Evolutionary conservation across 2,888 invertebrate species (phyloP).

Genomic region (Drosophila mercatorum): DNA sequence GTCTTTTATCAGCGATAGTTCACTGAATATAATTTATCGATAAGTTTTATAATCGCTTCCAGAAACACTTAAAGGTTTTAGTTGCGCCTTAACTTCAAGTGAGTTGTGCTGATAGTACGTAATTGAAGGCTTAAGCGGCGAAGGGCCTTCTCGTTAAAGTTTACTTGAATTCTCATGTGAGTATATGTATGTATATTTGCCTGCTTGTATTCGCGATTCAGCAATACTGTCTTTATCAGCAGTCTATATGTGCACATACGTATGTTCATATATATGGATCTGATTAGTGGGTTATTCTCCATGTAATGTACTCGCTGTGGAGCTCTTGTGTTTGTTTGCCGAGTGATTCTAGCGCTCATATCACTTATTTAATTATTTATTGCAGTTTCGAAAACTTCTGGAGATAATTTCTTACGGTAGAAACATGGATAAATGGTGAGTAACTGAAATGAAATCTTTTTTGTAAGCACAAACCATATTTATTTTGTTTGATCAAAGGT

Average conservation of each 20-base stretch:
- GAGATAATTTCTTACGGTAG: background rate
- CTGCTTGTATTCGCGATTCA: background rate
- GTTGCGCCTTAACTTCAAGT: background rate
- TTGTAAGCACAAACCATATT: background rate
- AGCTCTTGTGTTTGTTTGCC: background rate
- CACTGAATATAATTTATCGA: background rate
- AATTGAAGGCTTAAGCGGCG: background rate
- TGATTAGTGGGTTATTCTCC: too few relatives aligned
- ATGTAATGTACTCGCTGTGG: background rate
- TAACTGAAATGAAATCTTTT: background rate
- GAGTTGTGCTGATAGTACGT: background rate
- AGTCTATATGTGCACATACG: too few relatives aligned
- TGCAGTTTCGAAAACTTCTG: background rate
- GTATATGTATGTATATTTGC: background rate
- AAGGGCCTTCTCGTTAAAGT: background rate
- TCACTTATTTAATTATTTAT: background rate
- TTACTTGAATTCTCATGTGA: background rate
- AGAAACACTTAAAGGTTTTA: background rate
- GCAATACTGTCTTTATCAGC: background rate
- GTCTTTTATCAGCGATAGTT: background rate
- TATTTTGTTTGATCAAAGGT: conserved; percentile 10
- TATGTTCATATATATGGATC: too few relatives aligned
- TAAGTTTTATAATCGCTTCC: background rate
- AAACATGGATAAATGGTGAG: conserved; percentile 4
- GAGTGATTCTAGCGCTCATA: background rate